Base-by-base conservation (phyloP, 2,888 invertebrate genomes). In the Baccha elongata region DNA sequence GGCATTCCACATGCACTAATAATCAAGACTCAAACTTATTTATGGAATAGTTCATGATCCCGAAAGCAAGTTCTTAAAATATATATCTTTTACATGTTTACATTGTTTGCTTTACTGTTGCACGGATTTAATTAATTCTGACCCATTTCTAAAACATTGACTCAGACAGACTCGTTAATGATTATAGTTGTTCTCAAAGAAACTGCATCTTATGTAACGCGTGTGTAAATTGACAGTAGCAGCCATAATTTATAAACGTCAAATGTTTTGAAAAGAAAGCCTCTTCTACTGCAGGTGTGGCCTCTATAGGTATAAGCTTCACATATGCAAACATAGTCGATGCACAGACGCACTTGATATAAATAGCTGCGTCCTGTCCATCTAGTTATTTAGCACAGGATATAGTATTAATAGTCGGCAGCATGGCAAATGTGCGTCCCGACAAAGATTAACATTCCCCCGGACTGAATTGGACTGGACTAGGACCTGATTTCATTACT, bases 401-500 rank as follows among this genome's bases (percentile, higher is more conserved):
- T 68, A 71, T 81, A 73, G 73, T 79, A 80, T 81, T 81, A 81
- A 81, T 81, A 75, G 80, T 65, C 69, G 44, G 19, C 37, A 60
- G 69, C 68, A 73, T 55, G 65, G 72, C 53, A 60, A 74, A 83
- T 76, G 76, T 76, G 76, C 65, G 60, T 79, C 62, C 68, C 68
- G 53, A 80, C 76, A 68, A 78, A 68, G 78, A 67, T 72, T 78
- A 64, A 23, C 76, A 73, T 67, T 73, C 67, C 50, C 48, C 67
- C 17, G 29, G 15, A 55, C 50, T 60, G 71, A 46, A 37, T 37
- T 76, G 76, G 15, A 55, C 50, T 60, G 71, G 37, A 37, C 46
- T 78, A 72, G 72, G 72, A 83, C 72, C 78, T 83, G 73, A 78
- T 83, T 78, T 72, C 83, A 83, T 83, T 83, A 78, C 78, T 78